Base-by-base conservation (phyloP, 2,797 vertebrate genomes). In the Cirrhinus molitorella region DNA sequence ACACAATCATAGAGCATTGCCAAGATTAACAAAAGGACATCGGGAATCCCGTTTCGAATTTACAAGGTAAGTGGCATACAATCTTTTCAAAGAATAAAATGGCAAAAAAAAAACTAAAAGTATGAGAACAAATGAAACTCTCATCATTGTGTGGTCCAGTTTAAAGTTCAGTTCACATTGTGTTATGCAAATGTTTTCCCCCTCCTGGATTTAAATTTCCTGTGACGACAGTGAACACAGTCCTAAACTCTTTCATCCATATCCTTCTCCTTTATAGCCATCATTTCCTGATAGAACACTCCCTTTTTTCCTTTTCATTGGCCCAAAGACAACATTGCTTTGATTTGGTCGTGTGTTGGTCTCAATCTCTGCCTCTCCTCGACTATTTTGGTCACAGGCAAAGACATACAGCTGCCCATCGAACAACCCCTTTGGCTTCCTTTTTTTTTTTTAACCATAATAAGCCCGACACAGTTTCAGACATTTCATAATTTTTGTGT, bases 391-490 rank as follows among this genome's bases (percentile, higher is more conserved):
- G 96, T 97, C 95, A 86, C 68, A 82, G 74, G 83, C 83, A 80
- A 87, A 87, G 79, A 89, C 93, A 89, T 91, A 91, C 92, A 95
- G 94, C 92, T 90, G 86, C 91, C 89, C 86, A 92, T 93, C 89
- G 88, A 94, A 92, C 91, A 95, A 92, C 88, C 93, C 95, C 96
- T 97, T 99, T 98, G 96, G 96, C 95, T 97, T 95, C 55, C 74
- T 79, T 14, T 23, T 12, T 3, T 21, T 23, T 49, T 37, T 21
- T n/a, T 72, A 66, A 79, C 81, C 66, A 91, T 92, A 70, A 92
- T 93, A 92, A 90, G 94, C 92, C 93, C 92, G 25, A 84, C 23
- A 89, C 91, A 92, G 90, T 92, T 91, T 87, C 89, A 85, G 87
- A 89, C 79, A 37, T 77, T 40, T 83, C 65, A 59, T n/a, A 92